Base-by-base conservation (phyloP, 2,113 vertebrate genomes). In the Haemorhous mexicanus region DNA sequence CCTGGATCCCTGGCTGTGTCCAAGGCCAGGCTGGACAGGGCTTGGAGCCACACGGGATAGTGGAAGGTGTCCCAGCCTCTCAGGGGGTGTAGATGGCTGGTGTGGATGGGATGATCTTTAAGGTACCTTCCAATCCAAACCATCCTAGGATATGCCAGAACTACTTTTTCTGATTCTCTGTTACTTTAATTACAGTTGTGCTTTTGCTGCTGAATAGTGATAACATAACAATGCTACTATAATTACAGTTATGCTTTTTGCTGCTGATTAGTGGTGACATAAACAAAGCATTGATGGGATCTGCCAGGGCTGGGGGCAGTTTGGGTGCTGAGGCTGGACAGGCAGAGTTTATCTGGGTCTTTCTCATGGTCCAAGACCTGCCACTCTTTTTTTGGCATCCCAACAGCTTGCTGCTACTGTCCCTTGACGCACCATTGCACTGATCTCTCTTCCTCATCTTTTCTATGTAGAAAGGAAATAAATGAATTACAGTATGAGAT, bases 371-470 rank as follows among this genome's bases (percentile, higher is more conserved):
- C 52, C 2, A 7, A 59, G 44, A 68, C 10, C 15, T 75, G 47
- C 26, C 4, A 1, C 0, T 1, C 13, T 75, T 8, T 55, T 72
- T n/a, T 55, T 58, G 52, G 18, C 47, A 55, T 70, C 61, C 59
- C 24, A 5, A 1, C 2, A 6, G 27, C 23, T 68, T 2, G 1
- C 37, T 26, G 13, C 17, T 81, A 21, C 26, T 70, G 23, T 72
- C 69, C 22, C 1, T 1, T 8, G 35, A 5, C 22, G 33, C 20
- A 14, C 0, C 2, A 18, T 55, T 59, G 32, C 16, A 3, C 11
- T 49, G 16, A 10, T 77, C 22, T 59, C 28, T 52, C 33, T 80
- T 63, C 47, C 52, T 87, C 21, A 33, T 52, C 20, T 35, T 82
- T 85, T 68, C 41, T 55, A 17, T 10, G 33, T 64, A 23, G 41